Evolutionary conservation across 1,140 invertebrate species (phyloP).

Genomic region (Dryas iulia): DNA sequence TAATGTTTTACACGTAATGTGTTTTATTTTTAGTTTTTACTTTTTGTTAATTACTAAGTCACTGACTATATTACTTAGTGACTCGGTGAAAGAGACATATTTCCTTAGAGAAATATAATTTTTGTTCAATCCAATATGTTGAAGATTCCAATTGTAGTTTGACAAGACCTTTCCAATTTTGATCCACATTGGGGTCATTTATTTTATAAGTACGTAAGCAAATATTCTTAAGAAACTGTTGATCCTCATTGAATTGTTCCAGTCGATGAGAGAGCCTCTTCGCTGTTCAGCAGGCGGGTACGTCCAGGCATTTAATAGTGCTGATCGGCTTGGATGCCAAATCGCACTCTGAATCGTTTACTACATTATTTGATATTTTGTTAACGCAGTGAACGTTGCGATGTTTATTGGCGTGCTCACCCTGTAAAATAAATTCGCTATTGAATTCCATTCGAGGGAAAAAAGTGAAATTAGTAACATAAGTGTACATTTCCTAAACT

Average conservation of each 20-base stretch:
- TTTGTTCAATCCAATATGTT: background rate
- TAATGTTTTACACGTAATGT: background rate
- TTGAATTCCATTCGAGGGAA: too few species aligned
- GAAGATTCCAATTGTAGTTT: background rate
- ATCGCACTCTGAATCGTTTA: conserved; percentile 64
- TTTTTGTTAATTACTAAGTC: background rate
- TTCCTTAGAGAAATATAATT: too few species aligned
- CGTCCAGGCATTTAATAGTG: conserved; percentile 60
- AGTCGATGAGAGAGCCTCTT: conserved; percentile 1
- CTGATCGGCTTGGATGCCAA: conserved; percentile 52
- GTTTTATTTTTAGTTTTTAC: background rate
- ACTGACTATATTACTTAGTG: background rate
- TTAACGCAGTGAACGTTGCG: conserved; percentile 70
- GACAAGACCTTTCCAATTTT: background rate
- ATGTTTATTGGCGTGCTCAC: conserved; percentile 58
- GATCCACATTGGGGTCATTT: background rate
- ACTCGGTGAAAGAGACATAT: background rate
- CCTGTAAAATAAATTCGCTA: conserved; percentile 44
- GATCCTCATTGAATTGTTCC: background rate
- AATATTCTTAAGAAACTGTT: background rate
- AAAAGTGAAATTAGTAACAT: too few species aligned
- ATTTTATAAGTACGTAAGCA: background rate
- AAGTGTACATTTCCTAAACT: too few species aligned
- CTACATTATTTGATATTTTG: conserved; percentile 57
- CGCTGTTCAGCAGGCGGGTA: conserved; percentile 64